A percentile compares a stretch with the other conserved stretches of the same genome.
These are phyloP conservation scores for Eupleurogrammus muticus DNA, from an alignment of 2,797 vertebrate species.

Conservation along the genomic window DNA sequence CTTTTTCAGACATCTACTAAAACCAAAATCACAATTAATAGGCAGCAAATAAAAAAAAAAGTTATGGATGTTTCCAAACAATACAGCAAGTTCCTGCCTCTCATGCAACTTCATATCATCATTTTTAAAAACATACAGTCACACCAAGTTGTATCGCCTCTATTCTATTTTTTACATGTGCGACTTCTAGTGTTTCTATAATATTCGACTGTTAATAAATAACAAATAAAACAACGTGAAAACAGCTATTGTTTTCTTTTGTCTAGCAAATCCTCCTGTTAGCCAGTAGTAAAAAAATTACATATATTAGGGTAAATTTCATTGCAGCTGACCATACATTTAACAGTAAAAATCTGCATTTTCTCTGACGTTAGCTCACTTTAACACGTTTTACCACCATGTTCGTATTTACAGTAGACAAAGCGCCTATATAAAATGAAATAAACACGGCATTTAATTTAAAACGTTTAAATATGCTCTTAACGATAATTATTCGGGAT, in stretches of 20 bases:
- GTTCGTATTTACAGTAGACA: neutral
- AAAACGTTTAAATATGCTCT: fast-evolving
- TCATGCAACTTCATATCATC: neutral
- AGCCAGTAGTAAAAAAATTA: neutral
- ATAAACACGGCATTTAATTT: fast-evolving
- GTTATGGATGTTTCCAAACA: too few species aligned
- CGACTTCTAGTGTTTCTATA: neutral
- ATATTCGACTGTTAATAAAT: neutral
- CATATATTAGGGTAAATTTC: neutral
- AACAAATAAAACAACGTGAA: too few species aligned
- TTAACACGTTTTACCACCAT: neutral
- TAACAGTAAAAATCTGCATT: neutral
- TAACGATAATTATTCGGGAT: neutral
- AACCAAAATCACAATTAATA: neutral
- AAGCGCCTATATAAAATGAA: fast-evolving
- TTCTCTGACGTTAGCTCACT: neutral
- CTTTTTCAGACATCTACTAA: conserved; percentile 33
- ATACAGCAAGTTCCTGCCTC: neutral
- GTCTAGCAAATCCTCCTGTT: neutral
- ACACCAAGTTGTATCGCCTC: too few species aligned
- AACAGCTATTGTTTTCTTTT: neutral
- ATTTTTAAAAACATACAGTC: too few species aligned
- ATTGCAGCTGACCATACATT: neutral
- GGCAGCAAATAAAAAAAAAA: fast-evolving
- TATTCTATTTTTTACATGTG: neutral